phyloP scores from a whole-genome alignment of 2,888 invertebrate species.

The Euclidia mi region DNA sequence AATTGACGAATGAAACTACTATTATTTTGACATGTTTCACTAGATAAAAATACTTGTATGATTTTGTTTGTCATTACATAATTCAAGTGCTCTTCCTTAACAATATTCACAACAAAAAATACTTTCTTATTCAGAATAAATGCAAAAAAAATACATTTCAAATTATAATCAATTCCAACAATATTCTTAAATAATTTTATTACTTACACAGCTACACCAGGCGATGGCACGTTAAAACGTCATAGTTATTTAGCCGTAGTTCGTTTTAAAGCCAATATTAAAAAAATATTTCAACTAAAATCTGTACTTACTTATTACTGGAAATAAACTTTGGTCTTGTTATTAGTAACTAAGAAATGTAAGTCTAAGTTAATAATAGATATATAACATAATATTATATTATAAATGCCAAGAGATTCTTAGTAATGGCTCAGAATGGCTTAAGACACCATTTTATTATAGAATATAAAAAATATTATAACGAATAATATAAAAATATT shows the following conservation, averaged over 20 bases:
- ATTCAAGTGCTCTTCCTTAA: too few species aligned
- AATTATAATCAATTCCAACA: too few species aligned
- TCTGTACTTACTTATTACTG: conserved; percentile 13
- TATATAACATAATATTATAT: conserved; percentile 12
- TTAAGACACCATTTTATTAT: conserved; percentile 16
- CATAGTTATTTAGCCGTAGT: not conserved
- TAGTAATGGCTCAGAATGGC: conserved; percentile 24
- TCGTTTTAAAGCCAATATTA: not conserved
- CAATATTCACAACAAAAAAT: too few species aligned
- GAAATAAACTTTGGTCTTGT: conserved; percentile 69
- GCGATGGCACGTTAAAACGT: not conserved
- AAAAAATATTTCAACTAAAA: not conserved
- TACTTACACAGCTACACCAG: too few species aligned
- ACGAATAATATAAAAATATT: conserved; percentile 9
- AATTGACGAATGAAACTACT: too few species aligned
- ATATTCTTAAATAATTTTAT: not conserved
- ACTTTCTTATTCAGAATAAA: too few species aligned
- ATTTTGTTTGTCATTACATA: too few species aligned
- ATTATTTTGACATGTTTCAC: too few species aligned
- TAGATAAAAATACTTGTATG: too few species aligned
- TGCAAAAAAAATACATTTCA: too few species aligned
- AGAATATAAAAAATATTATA: conserved; percentile 14
- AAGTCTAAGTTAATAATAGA: conserved; percentile 41
- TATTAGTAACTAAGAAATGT: conserved; percentile 54
- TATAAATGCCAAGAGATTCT: conserved; percentile 51